phyloP scores from a whole-genome alignment of 2,113 vertebrate species.

The Lutjanus erythropterus region DNA sequence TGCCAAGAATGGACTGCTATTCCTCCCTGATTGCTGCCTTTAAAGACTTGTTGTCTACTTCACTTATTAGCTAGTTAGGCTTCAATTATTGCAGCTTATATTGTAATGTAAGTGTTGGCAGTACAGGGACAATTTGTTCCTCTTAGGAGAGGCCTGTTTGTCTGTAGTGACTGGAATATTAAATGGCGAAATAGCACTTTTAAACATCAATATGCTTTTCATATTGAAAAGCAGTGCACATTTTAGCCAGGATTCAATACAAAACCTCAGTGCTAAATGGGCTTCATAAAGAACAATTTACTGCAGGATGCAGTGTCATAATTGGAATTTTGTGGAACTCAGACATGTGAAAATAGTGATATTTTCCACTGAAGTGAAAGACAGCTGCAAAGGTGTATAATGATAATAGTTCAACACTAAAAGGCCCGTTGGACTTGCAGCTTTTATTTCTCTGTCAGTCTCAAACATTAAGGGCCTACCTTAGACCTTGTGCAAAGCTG shows the following conservation, averaged over 20 bases:
- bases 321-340: not conserved
- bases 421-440: not conserved
- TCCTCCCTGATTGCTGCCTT: slow-evolving; percentile 21
- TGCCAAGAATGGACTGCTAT: not conserved
- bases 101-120: slow-evolving; percentile 23
- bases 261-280: not conserved
- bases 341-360: not conserved
- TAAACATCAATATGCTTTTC: not conserved
- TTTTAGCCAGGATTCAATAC: not conserved
- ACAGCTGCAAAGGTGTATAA: not conserved
- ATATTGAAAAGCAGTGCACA: not conserved
- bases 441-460: not conserved
- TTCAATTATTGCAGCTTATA: slow-evolving; percentile 3
- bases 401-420: not conserved
- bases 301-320: not conserved
- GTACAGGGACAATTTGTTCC: not conserved
- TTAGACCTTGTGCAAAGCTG: too few relatives aligned
- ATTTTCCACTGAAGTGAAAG: not conserved
- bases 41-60: slow-evolving; percentile 22
- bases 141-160: not conserved
- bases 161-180: not conserved
- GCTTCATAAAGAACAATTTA: not conserved
- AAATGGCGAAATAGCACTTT: not conserved
- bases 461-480: too few relatives aligned
- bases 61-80: slow-evolving; percentile 22